A percentile compares a stretch with the other conserved stretches of the same genome.
phyloP scores from a whole-genome alignment of 2,888 invertebrate genomes.

The Paralinhomoeus sp. region DNA sequence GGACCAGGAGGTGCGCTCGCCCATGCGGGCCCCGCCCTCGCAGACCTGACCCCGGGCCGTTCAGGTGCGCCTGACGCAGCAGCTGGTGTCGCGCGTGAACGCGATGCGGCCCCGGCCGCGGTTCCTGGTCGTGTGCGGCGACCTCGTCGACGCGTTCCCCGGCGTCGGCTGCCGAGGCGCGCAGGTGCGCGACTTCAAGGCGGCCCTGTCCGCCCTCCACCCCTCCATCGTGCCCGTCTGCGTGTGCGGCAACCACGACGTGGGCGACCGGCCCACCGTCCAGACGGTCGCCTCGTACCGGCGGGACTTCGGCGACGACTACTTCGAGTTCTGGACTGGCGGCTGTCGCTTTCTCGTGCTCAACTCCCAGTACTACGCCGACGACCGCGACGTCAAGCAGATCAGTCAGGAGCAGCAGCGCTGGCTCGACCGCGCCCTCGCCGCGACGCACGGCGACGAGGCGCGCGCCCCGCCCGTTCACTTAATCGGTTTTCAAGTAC shows the following conservation, averaged over 20 bases:
- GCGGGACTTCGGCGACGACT: slow-evolving; percentile 29
- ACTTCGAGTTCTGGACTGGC: slow-evolving; percentile 32
- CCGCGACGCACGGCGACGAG: neutral
- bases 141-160: slow-evolving; percentile 32
- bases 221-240: slow-evolving; percentile 31
- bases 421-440: slow-evolving; percentile 29
- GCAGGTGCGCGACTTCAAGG: slow-evolving; percentile 29
- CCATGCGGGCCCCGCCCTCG: too few species aligned
- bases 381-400: slow-evolving; percentile 12
- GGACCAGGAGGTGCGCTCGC: slow-evolving; percentile 27
- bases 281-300: slow-evolving; percentile 22
- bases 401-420: slow-evolving; percentile 23
- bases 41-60: too few species aligned
- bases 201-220: slow-evolving; percentile 26
- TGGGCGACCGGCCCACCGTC: slow-evolving; percentile 31
- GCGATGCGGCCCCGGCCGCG: slow-evolving; percentile 26
- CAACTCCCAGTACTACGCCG: slow-evolving; percentile 31
- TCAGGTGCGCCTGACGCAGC: slow-evolving; percentile 14
- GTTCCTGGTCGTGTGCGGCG: slow-evolving; percentile 34
- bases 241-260: slow-evolving; percentile 35
- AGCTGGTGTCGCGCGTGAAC: slow-evolving; percentile 28
- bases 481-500: slow-evolving; percentile 6
- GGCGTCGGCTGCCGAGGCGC: slow-evolving; percentile 12
- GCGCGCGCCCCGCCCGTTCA: slow-evolving; percentile 1
- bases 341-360: slow-evolving; percentile 30